A percentile compares a stretch with the other conserved stretches of the same genome.
Evolutionary conservation across 2,113 vertebrate species (phyloP).

Genomic region (Bothrops jararaca): DNA sequence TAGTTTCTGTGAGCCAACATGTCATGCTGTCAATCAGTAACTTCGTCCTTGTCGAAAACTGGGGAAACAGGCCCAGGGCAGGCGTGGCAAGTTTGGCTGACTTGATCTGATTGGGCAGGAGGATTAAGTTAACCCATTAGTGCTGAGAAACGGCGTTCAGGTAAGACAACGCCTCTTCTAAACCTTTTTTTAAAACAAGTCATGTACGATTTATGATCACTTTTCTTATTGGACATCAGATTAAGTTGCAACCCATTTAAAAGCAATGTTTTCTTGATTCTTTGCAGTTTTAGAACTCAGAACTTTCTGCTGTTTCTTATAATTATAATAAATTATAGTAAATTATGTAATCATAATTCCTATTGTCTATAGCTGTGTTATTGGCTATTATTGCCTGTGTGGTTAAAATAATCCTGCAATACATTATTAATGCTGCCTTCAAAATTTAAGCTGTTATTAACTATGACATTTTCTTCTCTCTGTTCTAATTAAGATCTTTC

Average conservation of each 20-base stretch:
- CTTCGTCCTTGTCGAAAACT: too few relatives aligned
- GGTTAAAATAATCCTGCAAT: not conserved
- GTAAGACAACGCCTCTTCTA: too few relatives aligned
- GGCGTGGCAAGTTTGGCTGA: too few relatives aligned
- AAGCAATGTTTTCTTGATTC: not conserved
- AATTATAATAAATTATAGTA: not conserved
- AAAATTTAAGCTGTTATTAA: conserved; percentile 15
- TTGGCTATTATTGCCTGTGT: not conserved
- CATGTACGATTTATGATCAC: not conserved
- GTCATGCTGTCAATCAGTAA: too few relatives aligned
- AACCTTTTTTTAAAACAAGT: not conserved
- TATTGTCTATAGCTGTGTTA: conserved; percentile 25
- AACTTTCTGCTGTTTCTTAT: not conserved
- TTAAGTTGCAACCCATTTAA: not conserved
- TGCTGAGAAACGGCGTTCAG: too few relatives aligned
- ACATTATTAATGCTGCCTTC: not conserved
- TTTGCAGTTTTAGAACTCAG: not conserved
- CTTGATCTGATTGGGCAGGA: too few relatives aligned
- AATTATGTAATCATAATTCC: not conserved
- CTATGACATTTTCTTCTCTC: conserved; percentile 3
- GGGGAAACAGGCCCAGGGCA: too few relatives aligned
- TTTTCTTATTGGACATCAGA: not conserved
- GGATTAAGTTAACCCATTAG: too few relatives aligned
- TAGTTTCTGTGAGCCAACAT: too few relatives aligned
- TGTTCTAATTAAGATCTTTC: not conserved